Base-by-base conservation (phyloP, 2,888 invertebrate species). In the Torymus texanus region DNA sequence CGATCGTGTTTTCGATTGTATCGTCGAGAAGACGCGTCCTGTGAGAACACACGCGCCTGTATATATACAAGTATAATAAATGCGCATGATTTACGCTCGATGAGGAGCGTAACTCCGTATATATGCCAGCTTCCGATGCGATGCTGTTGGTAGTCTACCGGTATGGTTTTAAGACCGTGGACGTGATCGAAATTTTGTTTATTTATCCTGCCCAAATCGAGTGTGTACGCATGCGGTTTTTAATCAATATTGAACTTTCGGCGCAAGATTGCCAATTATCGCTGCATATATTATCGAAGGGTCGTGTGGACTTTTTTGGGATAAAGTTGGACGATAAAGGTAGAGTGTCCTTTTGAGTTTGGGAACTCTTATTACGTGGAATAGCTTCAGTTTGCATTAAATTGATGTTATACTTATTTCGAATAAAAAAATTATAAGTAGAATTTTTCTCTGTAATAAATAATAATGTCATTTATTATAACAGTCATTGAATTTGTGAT, bases 1-100 rank as follows among this genome's bases (percentile, higher is more conserved):
- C 50, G 79, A 83, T 82, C 83, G 82, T 81, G 81, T 83, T 81
- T 67, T 65, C 68, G 82, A 84, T 84, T 84, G 81, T 80, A 83
- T 82, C 79, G 77, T 78, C 18, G 66, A 4, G 53, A 14, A 75
- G 76, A 71, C 68, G 62, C 71, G 61, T 41, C 10, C 13, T 18
- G 53, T 24, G 14, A 2, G 13, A 18, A 51, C 16, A 11, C 29
- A n/a, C n/a, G 12, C 51, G 50, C 56, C 2, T 21, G 21, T 21
- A 21, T 21, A 21, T 21, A 21, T 21, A 21, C 21, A 2, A 21
- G 68, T 61, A 18, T 68, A 79, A 75, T 79, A 81, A 79, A 79
- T 70, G 78, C 62, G 59, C 70, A 71, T 72, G 75, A 79, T 79
- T 75, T 76, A 79, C 56, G 61, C 29, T 1, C 12, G 50, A 14